phyloP scores from a whole-genome alignment of 2,113 vertebrate genomes.

The Ia io region DNA sequence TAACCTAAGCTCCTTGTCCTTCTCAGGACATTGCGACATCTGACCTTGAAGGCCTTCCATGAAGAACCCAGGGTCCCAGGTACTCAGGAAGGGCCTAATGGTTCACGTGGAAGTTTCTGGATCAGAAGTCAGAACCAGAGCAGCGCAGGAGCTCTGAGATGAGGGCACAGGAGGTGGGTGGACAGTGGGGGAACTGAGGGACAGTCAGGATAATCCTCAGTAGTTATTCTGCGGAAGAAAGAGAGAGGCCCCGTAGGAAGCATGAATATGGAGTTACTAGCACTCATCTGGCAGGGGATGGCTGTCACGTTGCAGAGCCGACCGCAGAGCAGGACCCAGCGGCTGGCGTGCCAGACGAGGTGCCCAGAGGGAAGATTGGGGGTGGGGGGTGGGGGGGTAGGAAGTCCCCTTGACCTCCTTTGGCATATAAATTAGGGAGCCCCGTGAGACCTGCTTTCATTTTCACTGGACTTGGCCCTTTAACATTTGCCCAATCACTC shows the following conservation, averaged over 20 bases:
- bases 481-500: conserved; percentile 33
- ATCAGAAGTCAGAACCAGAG: background rate
- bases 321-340: background rate
- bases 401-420: background rate
- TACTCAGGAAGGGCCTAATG: background rate
- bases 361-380: background rate
- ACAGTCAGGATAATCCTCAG: background rate
- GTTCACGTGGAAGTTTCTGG: conserved; percentile 12
- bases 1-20: background rate
- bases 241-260: background rate
- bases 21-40: background rate
- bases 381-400: background rate
- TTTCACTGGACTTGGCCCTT: conserved; percentile 59
- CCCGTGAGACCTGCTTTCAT: conserved; percentile 20
- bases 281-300: background rate
- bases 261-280: background rate
- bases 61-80: background rate
- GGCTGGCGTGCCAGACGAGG: background rate
- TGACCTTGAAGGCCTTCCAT: background rate
- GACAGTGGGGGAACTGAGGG: background rate
- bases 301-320: background rate
- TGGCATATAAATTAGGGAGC: background rate
- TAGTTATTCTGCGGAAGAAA: background rate
- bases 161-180: background rate
- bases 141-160: background rate